Conservation (phyloP, 2,888 invertebrate species). For the Netelia virgata region DNA sequence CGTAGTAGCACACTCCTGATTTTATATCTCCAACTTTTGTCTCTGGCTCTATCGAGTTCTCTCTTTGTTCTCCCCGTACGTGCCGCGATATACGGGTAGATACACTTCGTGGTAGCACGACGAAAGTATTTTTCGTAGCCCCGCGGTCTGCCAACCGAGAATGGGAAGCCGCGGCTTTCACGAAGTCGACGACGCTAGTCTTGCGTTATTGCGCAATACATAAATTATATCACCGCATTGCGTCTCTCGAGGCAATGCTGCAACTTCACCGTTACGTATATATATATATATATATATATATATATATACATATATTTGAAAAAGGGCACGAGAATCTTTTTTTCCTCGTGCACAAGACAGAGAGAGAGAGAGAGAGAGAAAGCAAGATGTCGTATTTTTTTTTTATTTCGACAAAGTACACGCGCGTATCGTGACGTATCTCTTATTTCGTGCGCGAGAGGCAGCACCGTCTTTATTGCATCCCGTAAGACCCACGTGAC, state of each 20-base stretch:
- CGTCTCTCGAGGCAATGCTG: constrained; percentile 25
- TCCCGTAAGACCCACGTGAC: constrained; percentile 33
- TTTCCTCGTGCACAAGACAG: no score
- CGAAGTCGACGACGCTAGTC: constrained; percentile 26
- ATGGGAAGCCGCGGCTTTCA: constrained; percentile 16
- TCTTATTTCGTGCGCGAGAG: constrained; percentile 1
- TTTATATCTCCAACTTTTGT: constrained; percentile 19
- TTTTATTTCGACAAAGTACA: not conserved
- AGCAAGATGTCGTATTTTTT: no score
- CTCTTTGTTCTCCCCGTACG: constrained; percentile 2
- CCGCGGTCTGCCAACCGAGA: constrained; percentile 26
- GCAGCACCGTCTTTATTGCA: constrained; percentile 16
- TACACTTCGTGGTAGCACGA: constrained; percentile 24
- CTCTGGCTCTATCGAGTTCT: not conserved
- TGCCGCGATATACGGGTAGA: not conserved
- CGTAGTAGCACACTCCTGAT: not conserved
- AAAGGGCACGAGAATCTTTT: constrained; percentile 10
- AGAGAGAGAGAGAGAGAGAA: no score
- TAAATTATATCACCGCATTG: constrained; percentile 9
- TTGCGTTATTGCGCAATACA: constrained; percentile 43
- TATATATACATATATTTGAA: not conserved
- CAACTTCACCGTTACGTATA: constrained; percentile 10
- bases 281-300: not conserved
- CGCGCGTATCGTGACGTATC: not conserved
- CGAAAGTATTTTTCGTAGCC: constrained; percentile 36